Conservation (phyloP, 2,113 vertebrate species). For the Seriola quinqueradiata region DNA sequence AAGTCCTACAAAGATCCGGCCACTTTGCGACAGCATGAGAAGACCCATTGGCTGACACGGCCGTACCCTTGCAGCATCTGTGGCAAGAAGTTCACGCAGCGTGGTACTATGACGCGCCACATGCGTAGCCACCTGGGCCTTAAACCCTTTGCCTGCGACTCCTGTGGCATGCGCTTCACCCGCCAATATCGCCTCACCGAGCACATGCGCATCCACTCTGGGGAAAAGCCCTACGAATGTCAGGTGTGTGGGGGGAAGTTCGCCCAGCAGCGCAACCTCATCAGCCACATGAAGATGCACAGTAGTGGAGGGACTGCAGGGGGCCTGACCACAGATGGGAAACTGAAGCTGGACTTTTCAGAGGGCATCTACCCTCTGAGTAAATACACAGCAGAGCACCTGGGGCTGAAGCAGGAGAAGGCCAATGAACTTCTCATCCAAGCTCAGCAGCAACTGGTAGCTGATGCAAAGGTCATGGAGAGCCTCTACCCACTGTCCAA, state of each 20-base stretch:
- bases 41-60: conserved; percentile 98
- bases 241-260: conserved; percentile 99
- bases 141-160: conserved; percentile 98
- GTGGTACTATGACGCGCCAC: conserved; percentile 99
- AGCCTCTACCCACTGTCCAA: conserved; percentile 96
- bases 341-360: conserved; percentile 93
- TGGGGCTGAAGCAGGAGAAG: conserved; percentile 96
- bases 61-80: conserved; percentile 99
- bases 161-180: conserved; percentile 99
- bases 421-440: conserved; percentile 93
- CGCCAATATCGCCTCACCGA: conserved; percentile 98
- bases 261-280: conserved; percentile 99
- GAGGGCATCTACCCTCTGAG: conserved; percentile 96
- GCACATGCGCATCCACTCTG: conserved; percentile 99
- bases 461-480: conserved; percentile 94
- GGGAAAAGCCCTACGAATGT: conserved; percentile 98
- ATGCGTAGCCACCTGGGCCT: conserved; percentile 99
- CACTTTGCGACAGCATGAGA: conserved; percentile 97
- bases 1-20: conserved; percentile 99
- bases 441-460: conserved; percentile 92
- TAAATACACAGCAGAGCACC: conserved; percentile 94
- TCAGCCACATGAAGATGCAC: conserved; percentile 99
- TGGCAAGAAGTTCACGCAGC: conserved; percentile 99
- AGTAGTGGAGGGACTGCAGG: conserved; percentile 85
- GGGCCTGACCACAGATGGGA: conserved; percentile 86